Conservation (phyloP, 2,113 vertebrate genomes). For the Zingel zingel region DNA sequence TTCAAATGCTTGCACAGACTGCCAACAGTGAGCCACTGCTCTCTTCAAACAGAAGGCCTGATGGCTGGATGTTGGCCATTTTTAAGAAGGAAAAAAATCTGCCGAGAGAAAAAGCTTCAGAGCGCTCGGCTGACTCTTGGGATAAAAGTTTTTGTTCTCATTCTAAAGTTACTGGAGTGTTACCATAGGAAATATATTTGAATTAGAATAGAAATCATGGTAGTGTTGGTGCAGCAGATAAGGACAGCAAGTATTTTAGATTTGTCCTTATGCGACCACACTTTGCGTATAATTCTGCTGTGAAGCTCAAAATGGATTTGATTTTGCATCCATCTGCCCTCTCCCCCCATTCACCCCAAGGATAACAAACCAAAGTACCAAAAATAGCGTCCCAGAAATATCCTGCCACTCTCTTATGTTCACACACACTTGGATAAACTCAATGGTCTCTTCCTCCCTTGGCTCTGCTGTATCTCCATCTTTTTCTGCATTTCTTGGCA, state of each 20-base stretch:
- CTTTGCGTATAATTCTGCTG: constrained; percentile 21
- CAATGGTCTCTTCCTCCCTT: constrained; percentile 29
- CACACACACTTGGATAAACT: constrained; percentile 42
- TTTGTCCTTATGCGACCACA: constrained; percentile 34
- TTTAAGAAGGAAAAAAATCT: constrained; percentile 22
- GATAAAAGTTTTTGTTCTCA: constrained; percentile 42
- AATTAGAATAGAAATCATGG: constrained; percentile 15
- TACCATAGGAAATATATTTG: constrained; percentile 20
- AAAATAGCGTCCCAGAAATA: constrained; percentile 64
- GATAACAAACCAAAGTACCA: constrained; percentile 36
- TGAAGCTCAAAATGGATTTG: constrained; percentile 41
- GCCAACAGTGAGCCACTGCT: constrained; percentile 42
- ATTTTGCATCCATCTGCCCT: constrained; percentile 38
- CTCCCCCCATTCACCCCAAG: constrained; percentile 44
- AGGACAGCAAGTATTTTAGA: constrained; percentile 1
- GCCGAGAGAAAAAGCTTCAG: constrained; percentile 26
- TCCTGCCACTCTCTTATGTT: constrained; percentile 39
- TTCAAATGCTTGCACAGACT: constrained; percentile 57
- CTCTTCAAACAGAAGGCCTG: constrained; percentile 48
- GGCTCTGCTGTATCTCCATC: background rate
- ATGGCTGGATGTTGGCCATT: constrained; percentile 50
- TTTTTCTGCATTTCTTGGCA: constrained; percentile 21
- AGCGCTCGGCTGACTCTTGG: constrained; percentile 20
- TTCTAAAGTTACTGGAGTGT: constrained; percentile 27
- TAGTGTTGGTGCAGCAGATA: constrained; percentile 7